These are phyloP conservation scores for Pollimyrus isidori DNA, from an alignment of 2,113 vertebrate genomes.

Conservation along the genomic window DNA sequence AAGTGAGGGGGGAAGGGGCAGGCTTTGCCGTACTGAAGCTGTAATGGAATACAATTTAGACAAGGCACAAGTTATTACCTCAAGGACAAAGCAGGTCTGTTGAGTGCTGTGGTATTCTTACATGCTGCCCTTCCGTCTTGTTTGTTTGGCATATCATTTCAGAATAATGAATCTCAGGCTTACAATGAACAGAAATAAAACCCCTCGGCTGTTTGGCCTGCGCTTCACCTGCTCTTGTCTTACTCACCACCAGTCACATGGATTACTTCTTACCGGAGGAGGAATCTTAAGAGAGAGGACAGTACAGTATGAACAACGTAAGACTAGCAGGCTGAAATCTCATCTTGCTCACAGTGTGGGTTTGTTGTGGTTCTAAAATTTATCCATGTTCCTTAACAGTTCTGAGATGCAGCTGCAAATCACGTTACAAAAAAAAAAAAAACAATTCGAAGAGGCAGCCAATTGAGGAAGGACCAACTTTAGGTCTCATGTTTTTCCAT, in stretches of 20 bases:
- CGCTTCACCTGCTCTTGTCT: neutral
- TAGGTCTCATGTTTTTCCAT: neutral
- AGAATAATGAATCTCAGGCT: constrained; percentile 8
- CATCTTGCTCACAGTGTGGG: constrained; percentile 42
- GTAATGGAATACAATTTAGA: constrained; percentile 38
- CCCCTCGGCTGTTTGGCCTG: neutral
- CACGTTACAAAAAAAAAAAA: constrained; percentile 38
- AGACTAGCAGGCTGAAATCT: constrained; percentile 36
- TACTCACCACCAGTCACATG: neutral
- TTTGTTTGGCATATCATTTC: constrained; percentile 12
- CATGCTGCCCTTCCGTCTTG: neutral
- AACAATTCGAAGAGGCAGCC: constrained; percentile 19
- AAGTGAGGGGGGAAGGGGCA: constrained; percentile 36
- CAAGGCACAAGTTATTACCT: constrained; percentile 37
- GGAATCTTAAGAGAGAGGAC: constrained; percentile 29
- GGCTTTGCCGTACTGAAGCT: constrained; percentile 41
- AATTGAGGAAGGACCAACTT: neutral
- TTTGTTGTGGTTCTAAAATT: constrained; percentile 43
- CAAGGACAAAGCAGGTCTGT: constrained; percentile 24
- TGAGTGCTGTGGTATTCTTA: neutral
- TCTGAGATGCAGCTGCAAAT: constrained; percentile 43
- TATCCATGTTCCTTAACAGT: constrained; percentile 38
- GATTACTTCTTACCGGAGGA: constrained; percentile 37
- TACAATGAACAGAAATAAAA: neutral
- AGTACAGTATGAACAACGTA: constrained; percentile 31